Conservation (phyloP, 1,140 invertebrate species). For the Bombus fervidus region DNA sequence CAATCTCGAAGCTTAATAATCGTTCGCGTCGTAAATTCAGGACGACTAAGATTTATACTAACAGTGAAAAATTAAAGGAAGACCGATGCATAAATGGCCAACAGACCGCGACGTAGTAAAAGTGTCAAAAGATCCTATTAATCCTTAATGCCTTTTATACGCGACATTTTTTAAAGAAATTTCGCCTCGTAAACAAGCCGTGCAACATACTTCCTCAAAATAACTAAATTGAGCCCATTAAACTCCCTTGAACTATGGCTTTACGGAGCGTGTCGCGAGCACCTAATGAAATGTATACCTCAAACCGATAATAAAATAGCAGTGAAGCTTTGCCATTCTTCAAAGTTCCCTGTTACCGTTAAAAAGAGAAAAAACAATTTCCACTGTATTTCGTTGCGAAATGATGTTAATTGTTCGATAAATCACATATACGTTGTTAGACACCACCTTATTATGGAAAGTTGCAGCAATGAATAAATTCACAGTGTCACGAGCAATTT, state of each 20-base stretch:
- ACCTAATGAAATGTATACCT: conserved; percentile 24
- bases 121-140: conserved; percentile 29
- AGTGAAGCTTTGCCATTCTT: neutral
- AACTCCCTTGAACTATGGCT: conserved; percentile 34
- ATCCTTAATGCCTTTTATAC: conserved; percentile 29
- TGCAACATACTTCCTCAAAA: conserved; percentile 16
- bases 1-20: neutral
- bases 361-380: neutral
- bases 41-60: conserved; percentile 3
- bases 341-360: neutral
- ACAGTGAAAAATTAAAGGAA: conserved; percentile 14
- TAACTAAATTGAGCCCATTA: conserved; percentile 38
- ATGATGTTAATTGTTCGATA: conserved; percentile 10
- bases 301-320: conserved; percentile 26
- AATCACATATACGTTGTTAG: neutral
- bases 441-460: neutral
- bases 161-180: conserved; percentile 36
- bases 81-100: conserved; percentile 10
- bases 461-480: neutral
- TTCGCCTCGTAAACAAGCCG: conserved; percentile 16
- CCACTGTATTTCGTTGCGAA: neutral
- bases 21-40: neutral
- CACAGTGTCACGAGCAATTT: neutral
- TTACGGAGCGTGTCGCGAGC: neutral
- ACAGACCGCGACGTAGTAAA: conserved; percentile 7